Evolutionary conservation across 2,797 vertebrate genomes (phyloP).

Genomic region (Mus caroli): DNA sequence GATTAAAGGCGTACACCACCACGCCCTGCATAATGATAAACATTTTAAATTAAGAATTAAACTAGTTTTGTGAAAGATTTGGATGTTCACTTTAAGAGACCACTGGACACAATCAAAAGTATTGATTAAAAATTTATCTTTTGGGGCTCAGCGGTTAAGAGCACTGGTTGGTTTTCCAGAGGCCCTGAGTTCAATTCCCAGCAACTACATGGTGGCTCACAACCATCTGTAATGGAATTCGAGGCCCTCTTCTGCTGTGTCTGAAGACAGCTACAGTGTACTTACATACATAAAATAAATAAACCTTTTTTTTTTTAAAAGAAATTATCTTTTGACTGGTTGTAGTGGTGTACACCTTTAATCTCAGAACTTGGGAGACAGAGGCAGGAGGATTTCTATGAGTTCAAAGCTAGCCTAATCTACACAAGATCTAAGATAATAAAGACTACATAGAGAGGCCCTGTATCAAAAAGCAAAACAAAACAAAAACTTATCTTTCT

Average conservation of each 20-base stretch:
- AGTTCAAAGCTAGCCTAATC: background rate
- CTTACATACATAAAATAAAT: no score
- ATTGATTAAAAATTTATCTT: background rate
- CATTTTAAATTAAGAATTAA: constrained; percentile 40
- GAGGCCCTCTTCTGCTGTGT: no score
- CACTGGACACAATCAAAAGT: background rate
- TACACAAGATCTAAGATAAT: background rate
- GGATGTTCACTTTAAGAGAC: background rate
- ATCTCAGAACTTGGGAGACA: background rate
- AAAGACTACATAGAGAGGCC: background rate
- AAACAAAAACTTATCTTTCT: constrained; percentile 6
- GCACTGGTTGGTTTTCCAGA: no score
- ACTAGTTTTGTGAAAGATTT: background rate
- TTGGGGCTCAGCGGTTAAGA: no score
- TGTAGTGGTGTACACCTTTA: background rate
- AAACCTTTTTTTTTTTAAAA: no score
- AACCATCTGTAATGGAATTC: no score
- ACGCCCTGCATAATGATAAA: no score
- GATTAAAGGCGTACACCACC: no score
- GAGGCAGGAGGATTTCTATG: background rate
- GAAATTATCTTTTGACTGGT: background rate
- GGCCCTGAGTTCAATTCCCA: no score
- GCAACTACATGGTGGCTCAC: no score
- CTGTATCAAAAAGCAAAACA: background rate
- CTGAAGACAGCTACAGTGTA: no score